A percentile compares a stretch with the other conserved stretches of the same genome.
Conservation (phyloP, 2,113 vertebrate species). For the Podarcis muralis region DNA sequence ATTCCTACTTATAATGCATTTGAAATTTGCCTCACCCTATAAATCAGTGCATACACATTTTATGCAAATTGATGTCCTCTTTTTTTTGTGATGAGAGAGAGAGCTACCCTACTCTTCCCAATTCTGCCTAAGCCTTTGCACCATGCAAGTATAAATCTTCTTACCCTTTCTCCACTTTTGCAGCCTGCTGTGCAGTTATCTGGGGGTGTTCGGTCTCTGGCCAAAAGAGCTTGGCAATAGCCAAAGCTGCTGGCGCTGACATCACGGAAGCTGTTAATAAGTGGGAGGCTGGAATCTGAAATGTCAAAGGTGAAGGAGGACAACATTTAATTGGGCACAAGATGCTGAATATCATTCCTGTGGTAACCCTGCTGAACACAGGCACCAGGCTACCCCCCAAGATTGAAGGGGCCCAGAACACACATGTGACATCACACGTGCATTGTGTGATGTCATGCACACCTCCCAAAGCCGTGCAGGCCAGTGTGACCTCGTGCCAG, state of each 20-base stretch:
- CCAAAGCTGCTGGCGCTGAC: slow-evolving; percentile 87
- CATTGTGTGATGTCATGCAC: no score
- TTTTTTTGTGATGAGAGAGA: not conserved
- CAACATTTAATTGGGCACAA: not conserved
- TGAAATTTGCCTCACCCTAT: not conserved
- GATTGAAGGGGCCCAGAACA: no score
- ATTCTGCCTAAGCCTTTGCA: not conserved
- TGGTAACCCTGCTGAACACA: not conserved
- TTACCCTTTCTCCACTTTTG: slow-evolving; percentile 80
- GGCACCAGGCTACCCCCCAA: no score
- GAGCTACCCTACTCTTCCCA: not conserved
- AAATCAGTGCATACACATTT: not conserved
- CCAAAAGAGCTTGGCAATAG: slow-evolving; percentile 86
- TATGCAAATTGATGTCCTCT: not conserved
- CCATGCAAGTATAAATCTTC: not conserved
- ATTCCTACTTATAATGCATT: not conserved
- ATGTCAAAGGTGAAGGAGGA: slow-evolving; percentile 32
- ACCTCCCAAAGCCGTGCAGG: no score
- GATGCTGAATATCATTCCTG: not conserved
- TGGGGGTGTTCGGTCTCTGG: slow-evolving; percentile 83
- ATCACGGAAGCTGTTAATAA: slow-evolving; percentile 88
- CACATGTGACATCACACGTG: no score
- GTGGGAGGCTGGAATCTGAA: slow-evolving; percentile 83
- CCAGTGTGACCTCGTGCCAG: no score
- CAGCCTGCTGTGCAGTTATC: slow-evolving; percentile 53